phyloP scores from a whole-genome alignment of 2,797 vertebrate species.

The Pogoniulus pusillus region DNA sequence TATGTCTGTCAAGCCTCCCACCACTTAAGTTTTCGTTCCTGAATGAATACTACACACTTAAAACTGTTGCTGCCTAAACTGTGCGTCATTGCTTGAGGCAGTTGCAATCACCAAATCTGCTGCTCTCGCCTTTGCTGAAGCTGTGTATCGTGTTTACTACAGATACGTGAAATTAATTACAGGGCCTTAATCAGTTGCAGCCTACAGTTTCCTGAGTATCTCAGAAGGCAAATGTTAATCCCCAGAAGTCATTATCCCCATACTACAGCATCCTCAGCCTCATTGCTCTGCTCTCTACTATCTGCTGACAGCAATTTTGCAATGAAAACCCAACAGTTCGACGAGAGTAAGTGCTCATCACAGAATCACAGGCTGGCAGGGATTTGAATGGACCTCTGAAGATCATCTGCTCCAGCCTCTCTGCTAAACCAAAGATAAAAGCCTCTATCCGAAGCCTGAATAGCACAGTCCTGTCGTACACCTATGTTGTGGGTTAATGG shows the following conservation, averaged over 20 bases:
- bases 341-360: background rate
- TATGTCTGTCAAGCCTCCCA: background rate
- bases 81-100: background rate
- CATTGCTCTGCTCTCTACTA: background rate
- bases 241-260: background rate
- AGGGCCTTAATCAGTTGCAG: background rate
- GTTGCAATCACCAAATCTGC: background rate
- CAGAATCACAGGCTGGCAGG: no score
- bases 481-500: no score
- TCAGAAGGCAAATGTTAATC: background rate
- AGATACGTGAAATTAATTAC: background rate
- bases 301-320: background rate
- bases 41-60: constrained; percentile 33
- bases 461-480: background rate
- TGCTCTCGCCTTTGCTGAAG: background rate
- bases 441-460: background rate
- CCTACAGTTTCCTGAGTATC: background rate
- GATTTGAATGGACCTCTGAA: no score
- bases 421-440: background rate
- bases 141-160: background rate
- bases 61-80: constrained; percentile 17
- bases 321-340: background rate
- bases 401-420: no score
- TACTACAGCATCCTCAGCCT: background rate
- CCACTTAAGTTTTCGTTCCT: background rate